These are phyloP conservation scores for Chrysomallon squamiferum DNA, from an alignment of 1,140 invertebrate genomes.

Conservation along the genomic window DNA sequence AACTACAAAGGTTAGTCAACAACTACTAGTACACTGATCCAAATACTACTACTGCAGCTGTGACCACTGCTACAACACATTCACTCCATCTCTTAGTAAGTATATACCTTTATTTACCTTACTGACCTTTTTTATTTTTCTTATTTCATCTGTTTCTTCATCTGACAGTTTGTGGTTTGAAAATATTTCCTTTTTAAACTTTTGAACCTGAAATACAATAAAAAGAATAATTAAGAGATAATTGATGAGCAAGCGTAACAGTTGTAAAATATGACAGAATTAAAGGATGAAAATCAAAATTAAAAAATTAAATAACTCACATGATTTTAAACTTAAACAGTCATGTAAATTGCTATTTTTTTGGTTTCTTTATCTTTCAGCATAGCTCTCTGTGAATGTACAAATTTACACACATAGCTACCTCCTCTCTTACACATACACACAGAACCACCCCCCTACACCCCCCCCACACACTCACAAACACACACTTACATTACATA, in stretches of 20 bases:
- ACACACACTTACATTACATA: too few relatives aligned
- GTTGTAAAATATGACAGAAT: background rate
- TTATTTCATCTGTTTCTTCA: conserved; percentile 73
- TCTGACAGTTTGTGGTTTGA: conserved; percentile 60
- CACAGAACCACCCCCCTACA: too few relatives aligned
- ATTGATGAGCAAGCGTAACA: background rate
- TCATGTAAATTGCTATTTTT: background rate
- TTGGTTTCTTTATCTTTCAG: background rate
- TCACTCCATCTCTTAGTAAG: too few relatives aligned
- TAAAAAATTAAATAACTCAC: background rate
- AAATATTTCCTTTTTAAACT: conserved; percentile 79
- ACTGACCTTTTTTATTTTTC: conserved; percentile 86
- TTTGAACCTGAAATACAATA: conserved; percentile 72
- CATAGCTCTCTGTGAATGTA: too few relatives aligned
- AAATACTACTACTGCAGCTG: too few relatives aligned
- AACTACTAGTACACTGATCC: too few relatives aligned
- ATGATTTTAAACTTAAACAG: too few relatives aligned
- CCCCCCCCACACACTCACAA: too few relatives aligned
- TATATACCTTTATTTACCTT: too few relatives aligned
- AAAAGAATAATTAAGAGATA: background rate
- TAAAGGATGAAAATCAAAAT: background rate
- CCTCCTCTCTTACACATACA: too few relatives aligned
- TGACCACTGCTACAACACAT: too few relatives aligned
- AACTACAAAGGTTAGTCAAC: too few relatives aligned
- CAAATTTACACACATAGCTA: background rate